Conservation (phyloP, 2,797 vertebrate genomes). For the Pygocentrus nattereri region DNA sequence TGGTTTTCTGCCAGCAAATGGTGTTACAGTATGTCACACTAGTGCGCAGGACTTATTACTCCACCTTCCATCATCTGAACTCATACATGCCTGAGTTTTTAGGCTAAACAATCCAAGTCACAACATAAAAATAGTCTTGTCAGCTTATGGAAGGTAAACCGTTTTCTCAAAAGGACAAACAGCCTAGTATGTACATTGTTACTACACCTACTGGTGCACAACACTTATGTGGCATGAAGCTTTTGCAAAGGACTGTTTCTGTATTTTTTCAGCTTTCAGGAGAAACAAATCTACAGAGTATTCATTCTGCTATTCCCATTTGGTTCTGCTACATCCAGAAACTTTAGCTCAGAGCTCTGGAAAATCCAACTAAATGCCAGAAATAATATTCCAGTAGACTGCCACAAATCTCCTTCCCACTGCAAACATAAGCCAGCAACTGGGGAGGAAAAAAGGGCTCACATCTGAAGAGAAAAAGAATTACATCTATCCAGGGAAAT, state of each 20-base stretch:
- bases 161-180: not conserved
- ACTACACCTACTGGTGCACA: not conserved
- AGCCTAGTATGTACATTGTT: not conserved
- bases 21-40: not conserved
- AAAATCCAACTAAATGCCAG: constrained; percentile 58
- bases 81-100: not conserved
- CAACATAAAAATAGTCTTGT: constrained; percentile 28
- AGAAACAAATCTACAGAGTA: constrained; percentile 45
- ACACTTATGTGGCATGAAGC: constrained; percentile 19
- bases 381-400: constrained; percentile 54
- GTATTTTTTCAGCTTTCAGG: constrained; percentile 2
- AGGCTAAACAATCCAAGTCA: constrained; percentile 20
- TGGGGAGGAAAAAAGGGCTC: constrained; percentile 20
- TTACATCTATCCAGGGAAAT: constrained; percentile 10
- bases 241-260: constrained; percentile 21
- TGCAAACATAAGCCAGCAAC: constrained; percentile 41
- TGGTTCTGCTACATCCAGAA: constrained; percentile 32
- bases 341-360: constrained; percentile 37
- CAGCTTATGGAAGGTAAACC: constrained; percentile 5
- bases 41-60: no score
- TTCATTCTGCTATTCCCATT: constrained; percentile 49
- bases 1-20: not conserved
- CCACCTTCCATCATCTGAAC: not conserved
- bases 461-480: not conserved
- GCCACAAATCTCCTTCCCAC: constrained; percentile 43